These are phyloP conservation scores for Leucania comma DNA, from an alignment of 2,888 invertebrate species.

Conservation along the genomic window DNA sequence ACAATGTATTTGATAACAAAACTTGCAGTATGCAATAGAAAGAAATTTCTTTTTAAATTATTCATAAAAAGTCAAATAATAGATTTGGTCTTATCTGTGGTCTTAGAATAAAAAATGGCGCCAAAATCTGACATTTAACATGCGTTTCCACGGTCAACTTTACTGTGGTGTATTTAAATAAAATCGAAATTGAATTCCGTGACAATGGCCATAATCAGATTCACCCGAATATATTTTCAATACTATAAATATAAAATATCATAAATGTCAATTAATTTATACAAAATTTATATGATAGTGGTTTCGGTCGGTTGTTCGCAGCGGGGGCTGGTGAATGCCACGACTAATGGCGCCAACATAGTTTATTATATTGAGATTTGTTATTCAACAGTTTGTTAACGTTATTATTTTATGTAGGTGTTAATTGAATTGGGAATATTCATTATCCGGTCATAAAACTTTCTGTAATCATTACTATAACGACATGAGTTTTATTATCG, in stretches of 20 bases:
- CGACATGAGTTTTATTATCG: constrained; percentile 39
- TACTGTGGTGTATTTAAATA: constrained; percentile 11
- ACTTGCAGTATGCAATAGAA: neutral
- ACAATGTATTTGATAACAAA: constrained; percentile 14
- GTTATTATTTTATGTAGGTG: constrained; percentile 65
- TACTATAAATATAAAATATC: constrained; percentile 47
- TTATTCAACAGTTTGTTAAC: constrained; percentile 62
- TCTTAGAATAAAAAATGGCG: constrained; percentile 22
- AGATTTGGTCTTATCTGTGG: constrained; percentile 25
- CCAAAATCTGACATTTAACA: constrained; percentile 38
- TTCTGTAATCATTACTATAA: constrained; percentile 55
- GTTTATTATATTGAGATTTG: constrained; percentile 62
- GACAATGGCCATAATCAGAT: constrained; percentile 46
- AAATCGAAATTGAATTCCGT: constrained; percentile 40
- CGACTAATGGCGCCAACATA: constrained; percentile 67
- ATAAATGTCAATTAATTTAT: constrained; percentile 63
- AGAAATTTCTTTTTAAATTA: constrained; percentile 5
- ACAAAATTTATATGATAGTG: constrained; percentile 55
- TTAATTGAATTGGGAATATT: constrained; percentile 69
- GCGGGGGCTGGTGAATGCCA: constrained; percentile 58
- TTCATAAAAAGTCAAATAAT: neutral
- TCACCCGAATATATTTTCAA: constrained; percentile 45
- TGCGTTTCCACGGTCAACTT: neutral
- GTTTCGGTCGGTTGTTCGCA: constrained; percentile 56
- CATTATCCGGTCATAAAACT: constrained; percentile 59